Base-by-base conservation (phyloP, 1,140 invertebrate species). In the Conus betulinus region DNA sequence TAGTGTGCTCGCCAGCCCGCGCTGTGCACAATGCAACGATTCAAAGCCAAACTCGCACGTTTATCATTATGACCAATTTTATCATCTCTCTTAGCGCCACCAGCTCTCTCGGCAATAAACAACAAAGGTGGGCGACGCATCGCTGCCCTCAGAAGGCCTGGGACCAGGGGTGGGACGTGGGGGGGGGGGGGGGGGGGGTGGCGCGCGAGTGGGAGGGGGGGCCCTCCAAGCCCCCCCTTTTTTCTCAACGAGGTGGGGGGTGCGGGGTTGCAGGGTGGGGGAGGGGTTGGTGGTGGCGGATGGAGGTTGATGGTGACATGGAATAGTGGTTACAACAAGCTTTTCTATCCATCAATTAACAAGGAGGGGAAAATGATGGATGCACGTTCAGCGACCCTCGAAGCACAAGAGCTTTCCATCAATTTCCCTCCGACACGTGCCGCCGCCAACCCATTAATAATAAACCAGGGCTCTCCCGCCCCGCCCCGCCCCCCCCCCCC, bases 321-420 rank as follows among this genome's bases (percentile, higher is more conserved):
- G 67, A 20, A 63, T 20, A 63, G 13, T 71, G 67, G 6, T n/a
- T 71, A 71, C 67, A 7, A 23, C 67, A 71, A 5, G 11, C 67
- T 23, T 71, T 0, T 71, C 67, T 20, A 71, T 20, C 67, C 67
- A 71, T 71, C 67, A 3, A 71, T 63, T 2, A 71, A 71, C 67
- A 71, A 20, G 67, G 67, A 23, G 23, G 20, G 6, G 20, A 71
- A 71, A 6, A 71, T 71, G 3, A 71, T 71, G 67, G 67, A 71
- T 71, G 20, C 67, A 20, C 15, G 11, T 71, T 20, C n/a, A 20
- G 51, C 11, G 23, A 53, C 83, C 27, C 83, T 20, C 27, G 53
- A 84, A 84, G 83, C 53, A 84, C 51, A 55, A 20, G 60, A 84
- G 53, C 83, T 55, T 8, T 63, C 53, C 53, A 57, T 57, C 25